Evolutionary conservation across 2,113 vertebrate species (phyloP).

Genomic region (Zosterops hypoxanthus): DNA sequence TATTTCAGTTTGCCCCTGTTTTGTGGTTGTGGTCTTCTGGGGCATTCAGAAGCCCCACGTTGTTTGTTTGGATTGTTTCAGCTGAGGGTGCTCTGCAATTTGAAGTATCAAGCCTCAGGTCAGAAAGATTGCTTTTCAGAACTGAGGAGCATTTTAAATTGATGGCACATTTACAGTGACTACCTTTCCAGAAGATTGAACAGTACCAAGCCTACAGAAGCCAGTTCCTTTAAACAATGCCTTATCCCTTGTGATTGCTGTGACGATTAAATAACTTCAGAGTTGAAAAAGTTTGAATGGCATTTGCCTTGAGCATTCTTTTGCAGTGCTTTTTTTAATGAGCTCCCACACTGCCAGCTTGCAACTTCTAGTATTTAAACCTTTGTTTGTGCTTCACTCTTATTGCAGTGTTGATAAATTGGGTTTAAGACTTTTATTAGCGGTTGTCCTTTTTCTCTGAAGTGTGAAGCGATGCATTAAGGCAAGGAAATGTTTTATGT

Average conservation of each 20-base stretch:
- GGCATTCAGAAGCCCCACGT: background rate
- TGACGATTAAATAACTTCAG: slow-evolving; percentile 50
- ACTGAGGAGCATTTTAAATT: slow-evolving; percentile 37
- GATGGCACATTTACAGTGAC: slow-evolving; percentile 18
- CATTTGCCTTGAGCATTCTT: slow-evolving; percentile 60
- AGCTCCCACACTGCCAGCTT: slow-evolving; percentile 10
- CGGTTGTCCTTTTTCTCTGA: background rate
- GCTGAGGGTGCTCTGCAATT: background rate
- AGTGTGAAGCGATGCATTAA: background rate
- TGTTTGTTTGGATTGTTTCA: background rate
- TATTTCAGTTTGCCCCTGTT: background rate
- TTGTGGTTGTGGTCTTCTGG: background rate
- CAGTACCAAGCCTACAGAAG: slow-evolving; percentile 44
- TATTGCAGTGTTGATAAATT: background rate
- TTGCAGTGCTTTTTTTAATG: slow-evolving; percentile 43
- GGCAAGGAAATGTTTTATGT: background rate
- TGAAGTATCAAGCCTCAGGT: background rate
- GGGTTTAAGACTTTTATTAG: background rate
- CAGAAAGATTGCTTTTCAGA: slow-evolving; percentile 19
- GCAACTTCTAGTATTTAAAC: background rate
- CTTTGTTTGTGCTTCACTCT: background rate
- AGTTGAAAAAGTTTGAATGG: slow-evolving; percentile 43
- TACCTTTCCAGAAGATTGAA: slow-evolving; percentile 54
- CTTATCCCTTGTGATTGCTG: slow-evolving; percentile 55
- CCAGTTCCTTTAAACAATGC: slow-evolving; percentile 34